phyloP scores from a whole-genome alignment of 2,797 vertebrate species.

The Galaxias olidus region DNA sequence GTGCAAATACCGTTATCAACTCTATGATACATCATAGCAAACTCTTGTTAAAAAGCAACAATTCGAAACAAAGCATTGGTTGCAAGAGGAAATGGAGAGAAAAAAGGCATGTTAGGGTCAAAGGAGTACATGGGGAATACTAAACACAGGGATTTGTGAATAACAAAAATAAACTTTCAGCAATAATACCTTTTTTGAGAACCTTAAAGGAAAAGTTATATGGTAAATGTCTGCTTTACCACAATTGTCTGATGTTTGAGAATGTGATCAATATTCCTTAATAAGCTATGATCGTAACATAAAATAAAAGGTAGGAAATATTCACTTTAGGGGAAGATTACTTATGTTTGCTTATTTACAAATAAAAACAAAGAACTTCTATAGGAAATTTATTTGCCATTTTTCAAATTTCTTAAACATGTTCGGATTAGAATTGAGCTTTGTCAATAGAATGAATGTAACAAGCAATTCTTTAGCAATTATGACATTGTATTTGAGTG shows the following conservation, averaged over 20 bases:
- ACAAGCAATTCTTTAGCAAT: slow-evolving; percentile 16
- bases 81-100: slow-evolving; percentile 49
- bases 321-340: slow-evolving; percentile 9
- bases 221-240: slow-evolving; percentile 17
- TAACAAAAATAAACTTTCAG: slow-evolving; percentile 12
- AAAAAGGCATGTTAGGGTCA: slow-evolving; percentile 5
- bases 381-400: not conserved
- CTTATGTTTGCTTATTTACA: slow-evolving; percentile 64
- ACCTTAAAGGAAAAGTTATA: slow-evolving; percentile 30
- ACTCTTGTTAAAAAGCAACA: slow-evolving; percentile 72
- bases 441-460: slow-evolving; percentile 19
- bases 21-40: slow-evolving; percentile 84
- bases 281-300: slow-evolving; percentile 15
- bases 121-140: not conserved
- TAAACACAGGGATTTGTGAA: slow-evolving; percentile 1
- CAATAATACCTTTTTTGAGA: slow-evolving; percentile 20
- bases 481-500: not conserved
- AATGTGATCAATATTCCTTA: slow-evolving; percentile 43
- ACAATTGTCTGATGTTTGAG: slow-evolving; percentile 28
- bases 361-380: slow-evolving; percentile 15
- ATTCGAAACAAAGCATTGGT: slow-evolving; percentile 33
- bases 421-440: slow-evolving; percentile 9
- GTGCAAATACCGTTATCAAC: slow-evolving; percentile 98
- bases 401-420: slow-evolving; percentile 9
- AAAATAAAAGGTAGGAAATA: slow-evolving; percentile 15